Evolutionary conservation across 2,888 invertebrate species (phyloP).

Genomic region (Syrista parreyssii): DNA sequence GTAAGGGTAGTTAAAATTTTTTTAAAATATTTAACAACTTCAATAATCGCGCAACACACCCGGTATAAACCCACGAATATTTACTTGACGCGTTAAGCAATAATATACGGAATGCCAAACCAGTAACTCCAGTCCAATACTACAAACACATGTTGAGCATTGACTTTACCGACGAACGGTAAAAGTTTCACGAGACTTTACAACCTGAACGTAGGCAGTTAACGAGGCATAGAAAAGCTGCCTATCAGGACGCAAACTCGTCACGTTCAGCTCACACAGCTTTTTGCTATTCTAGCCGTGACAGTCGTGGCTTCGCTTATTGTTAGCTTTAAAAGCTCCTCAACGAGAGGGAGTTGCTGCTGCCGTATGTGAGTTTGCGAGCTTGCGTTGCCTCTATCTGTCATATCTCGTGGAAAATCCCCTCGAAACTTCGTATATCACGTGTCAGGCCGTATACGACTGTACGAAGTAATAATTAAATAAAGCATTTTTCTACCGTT

Average conservation of each 20-base stretch:
- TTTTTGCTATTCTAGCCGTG: not conserved
- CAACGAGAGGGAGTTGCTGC: too few species aligned
- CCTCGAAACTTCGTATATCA: not conserved
- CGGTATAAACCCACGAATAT: too few species aligned
- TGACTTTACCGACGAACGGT: not conserved
- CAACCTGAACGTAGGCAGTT: not conserved
- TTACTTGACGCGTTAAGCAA: too few species aligned
- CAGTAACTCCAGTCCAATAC: not conserved
- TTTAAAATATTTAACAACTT: too few species aligned
- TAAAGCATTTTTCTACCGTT: not conserved
- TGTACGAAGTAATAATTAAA: not conserved
- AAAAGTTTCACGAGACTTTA: not conserved
- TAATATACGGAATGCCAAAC: too few species aligned
- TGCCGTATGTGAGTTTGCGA: not conserved
- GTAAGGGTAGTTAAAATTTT: too few species aligned
- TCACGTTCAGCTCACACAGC: not conserved
- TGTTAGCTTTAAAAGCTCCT: not conserved
- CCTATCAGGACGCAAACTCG: not conserved
- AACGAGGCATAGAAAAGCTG: not conserved
- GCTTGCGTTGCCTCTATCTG: not conserved
- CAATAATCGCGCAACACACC: too few species aligned
- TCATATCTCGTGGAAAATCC: not conserved
- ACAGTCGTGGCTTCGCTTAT: not conserved
- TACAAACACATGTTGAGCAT: not conserved
- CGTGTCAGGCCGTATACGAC: not conserved